Evolutionary conservation across 37 sponge, comb jelly and placozoan genomes (phyloP), one percentile per base, ranked within the genome.

Genomic region (Crambe crambe): DNA sequence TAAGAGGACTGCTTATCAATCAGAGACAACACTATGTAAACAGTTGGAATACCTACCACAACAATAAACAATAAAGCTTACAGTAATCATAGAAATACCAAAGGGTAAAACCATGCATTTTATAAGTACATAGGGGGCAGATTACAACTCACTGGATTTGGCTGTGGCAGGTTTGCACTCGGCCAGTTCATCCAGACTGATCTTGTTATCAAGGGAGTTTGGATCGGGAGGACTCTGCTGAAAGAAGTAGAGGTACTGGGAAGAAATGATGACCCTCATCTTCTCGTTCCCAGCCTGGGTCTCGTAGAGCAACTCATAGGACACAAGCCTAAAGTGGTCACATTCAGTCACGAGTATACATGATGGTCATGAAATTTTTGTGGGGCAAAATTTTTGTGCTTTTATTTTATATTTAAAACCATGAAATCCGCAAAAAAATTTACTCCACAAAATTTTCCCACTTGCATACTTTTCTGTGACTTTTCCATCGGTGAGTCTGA

Each of bases 241-340:
- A 73, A 94, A 84, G 82, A 94, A 84, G 75, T 89, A 94, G 66
- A 94, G 80, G 31, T 39, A 70, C 73, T 87, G 74, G 26, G 91
- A 82, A 1, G 95, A 94, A 44, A 94, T 90, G 39, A 94, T 82
- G 42, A 80, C 82, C 51, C 76, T 77, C 64, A 81, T 74, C 37
- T 69, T 42, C 18, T 88, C 87, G 20, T 47, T 73, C 1, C 27
- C 56, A 15, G 57, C 27, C 38, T 56, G 65, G 3, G 47, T 79
- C 59, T 58, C 59, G 25, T 66, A 77, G 29, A 89, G 71, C 23
- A 56, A 37, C 78, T 93, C 94, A 64, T 93, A 93, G 6, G 94
- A 82, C 4, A 93, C 83, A 34, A 93, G 36, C 44, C 94, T 93
- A 64, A 47, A 47, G 12, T 47, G 51, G 51, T 15, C 51, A 47